These are phyloP conservation scores for Drosophila emarginata DNA, from an alignment of 2,888 invertebrate species.

Conservation along the genomic window DNA sequence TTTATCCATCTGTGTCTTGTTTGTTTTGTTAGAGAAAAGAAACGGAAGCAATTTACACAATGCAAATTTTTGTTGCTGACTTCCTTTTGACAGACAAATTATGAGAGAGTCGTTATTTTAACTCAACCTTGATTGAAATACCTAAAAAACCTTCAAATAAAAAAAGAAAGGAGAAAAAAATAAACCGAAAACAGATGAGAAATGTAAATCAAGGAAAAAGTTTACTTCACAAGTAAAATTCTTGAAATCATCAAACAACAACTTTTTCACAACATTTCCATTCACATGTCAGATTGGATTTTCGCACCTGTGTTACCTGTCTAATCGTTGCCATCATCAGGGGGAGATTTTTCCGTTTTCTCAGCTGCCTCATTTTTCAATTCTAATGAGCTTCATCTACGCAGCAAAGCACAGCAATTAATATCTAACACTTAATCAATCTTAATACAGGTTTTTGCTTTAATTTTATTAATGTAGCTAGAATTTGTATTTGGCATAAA, in stretches of 20 bases:
- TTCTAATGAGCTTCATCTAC: conserved; percentile 6
- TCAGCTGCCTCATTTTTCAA: conserved; percentile 2
- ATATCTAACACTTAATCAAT: conserved; percentile 6
- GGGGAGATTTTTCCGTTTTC: background rate
- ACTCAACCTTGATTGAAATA: conserved; percentile 2
- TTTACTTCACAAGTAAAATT: background rate
- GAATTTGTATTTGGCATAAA: background rate
- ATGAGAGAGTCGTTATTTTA: conserved; percentile 3
- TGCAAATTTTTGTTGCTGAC: conserved; percentile 13
- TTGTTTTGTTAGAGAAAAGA: background rate
- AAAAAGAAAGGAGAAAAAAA: background rate
- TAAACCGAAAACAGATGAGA: no score
- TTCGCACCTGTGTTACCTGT: conserved; percentile 3
- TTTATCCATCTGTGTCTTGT: background rate
- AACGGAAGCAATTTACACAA: conserved; percentile 20
- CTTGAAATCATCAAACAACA: background rate
- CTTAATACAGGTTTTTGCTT: background rate
- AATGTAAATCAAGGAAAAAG: conserved; percentile 6
- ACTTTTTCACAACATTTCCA: background rate
- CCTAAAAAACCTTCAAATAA: background rate
- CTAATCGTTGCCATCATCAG: conserved; percentile 6
- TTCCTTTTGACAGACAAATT: conserved; percentile 9
- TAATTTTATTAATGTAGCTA: background rate
- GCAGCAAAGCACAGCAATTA: background rate
- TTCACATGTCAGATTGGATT: conserved; percentile 6